Conservation (phyloP, 2,888 invertebrate species). For the Sphecodes monilicornis region DNA sequence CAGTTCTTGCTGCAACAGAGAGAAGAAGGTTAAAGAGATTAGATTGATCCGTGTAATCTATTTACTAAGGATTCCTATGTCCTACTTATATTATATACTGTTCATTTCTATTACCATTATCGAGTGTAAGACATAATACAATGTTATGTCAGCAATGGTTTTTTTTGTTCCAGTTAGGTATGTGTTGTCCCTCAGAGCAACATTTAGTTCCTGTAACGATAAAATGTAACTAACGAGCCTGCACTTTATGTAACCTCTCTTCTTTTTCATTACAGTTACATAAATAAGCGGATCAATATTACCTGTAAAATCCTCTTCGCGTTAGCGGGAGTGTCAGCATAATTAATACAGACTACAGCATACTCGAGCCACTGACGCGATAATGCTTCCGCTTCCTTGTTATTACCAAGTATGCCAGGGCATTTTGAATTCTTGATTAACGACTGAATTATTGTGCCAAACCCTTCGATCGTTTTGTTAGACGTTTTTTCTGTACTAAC, state of each 20-base stretch:
- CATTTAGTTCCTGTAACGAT: slow-evolving; percentile 86
- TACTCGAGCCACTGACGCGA: slow-evolving; percentile 89
- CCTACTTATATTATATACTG: slow-evolving; percentile 23
- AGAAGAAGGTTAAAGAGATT: slow-evolving; percentile 62
- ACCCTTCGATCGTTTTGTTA: slow-evolving; percentile 76
- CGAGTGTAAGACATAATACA: slow-evolving; percentile 89
- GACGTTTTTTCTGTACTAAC: slow-evolving; percentile 67
- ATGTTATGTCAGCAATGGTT: slow-evolving; percentile 89
- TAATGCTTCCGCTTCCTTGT: slow-evolving; percentile 76
- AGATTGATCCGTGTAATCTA: slow-evolving; percentile 65
- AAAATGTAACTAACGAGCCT: background rate
- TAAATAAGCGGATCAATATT: slow-evolving; percentile 47
- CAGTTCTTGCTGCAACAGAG: slow-evolving; percentile 87
- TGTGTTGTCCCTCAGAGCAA: slow-evolving; percentile 85
- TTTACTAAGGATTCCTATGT: slow-evolving; percentile 66
- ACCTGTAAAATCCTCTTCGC: slow-evolving; percentile 86
- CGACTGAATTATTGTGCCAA: slow-evolving; percentile 79
- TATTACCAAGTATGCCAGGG: slow-evolving; percentile 73
- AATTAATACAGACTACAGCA: slow-evolving; percentile 86
- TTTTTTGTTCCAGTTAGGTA: slow-evolving; percentile 86
- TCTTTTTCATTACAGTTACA: slow-evolving; percentile 12
- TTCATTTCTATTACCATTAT: slow-evolving; percentile 86
- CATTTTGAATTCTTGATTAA: slow-evolving; percentile 74
- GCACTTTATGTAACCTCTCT: background rate
- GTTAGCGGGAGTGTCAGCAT: slow-evolving; percentile 85